Evolutionary conservation across 2,888 invertebrate species (phyloP).

Genomic region (Hermaeophaga mercurialis): DNA sequence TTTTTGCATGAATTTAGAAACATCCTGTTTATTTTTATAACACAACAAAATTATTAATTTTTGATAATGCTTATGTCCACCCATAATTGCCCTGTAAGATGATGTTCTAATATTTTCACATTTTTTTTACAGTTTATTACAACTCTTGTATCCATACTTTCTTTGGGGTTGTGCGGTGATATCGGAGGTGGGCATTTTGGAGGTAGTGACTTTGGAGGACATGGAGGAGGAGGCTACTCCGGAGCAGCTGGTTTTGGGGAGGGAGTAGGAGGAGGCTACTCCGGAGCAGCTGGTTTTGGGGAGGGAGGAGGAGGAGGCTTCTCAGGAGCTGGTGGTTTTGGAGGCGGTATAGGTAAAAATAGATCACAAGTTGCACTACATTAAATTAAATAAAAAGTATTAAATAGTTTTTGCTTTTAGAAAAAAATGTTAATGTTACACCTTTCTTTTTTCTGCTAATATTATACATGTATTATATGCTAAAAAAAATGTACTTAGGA

Average conservation of each 20-base stretch:
- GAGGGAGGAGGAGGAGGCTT: conserved; percentile 12
- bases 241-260: conserved; percentile 18
- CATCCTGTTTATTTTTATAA: too few species aligned
- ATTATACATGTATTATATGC: too few species aligned
- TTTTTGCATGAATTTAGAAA: too few species aligned
- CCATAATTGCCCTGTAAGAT: too few species aligned
- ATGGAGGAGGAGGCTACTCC: conserved; percentile 9
- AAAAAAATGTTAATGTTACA: too few species aligned
- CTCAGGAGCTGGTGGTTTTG: conserved; percentile 17
- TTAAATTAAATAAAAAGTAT: too few species aligned
- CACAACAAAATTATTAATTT: too few species aligned
- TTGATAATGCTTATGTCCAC: too few species aligned
- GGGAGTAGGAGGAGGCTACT: conserved; percentile 10
- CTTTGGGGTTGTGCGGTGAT: background rate
- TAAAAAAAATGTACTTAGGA: too few species aligned
- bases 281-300: conserved; percentile 16
- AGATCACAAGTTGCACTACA: too few species aligned
- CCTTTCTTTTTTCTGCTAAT: too few species aligned
- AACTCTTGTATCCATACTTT: conserved; percentile 1
- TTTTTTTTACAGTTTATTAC: conserved; percentile 7
- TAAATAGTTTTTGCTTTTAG: too few species aligned
- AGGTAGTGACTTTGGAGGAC: conserved; percentile 9
- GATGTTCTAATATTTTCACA: background rate
- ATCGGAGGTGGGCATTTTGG: conserved; percentile 4
- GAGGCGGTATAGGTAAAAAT: conserved; percentile 15